Evolutionary conservation across 2,797 vertebrate genomes (phyloP).

Genomic region (Todus mexicanus): DNA sequence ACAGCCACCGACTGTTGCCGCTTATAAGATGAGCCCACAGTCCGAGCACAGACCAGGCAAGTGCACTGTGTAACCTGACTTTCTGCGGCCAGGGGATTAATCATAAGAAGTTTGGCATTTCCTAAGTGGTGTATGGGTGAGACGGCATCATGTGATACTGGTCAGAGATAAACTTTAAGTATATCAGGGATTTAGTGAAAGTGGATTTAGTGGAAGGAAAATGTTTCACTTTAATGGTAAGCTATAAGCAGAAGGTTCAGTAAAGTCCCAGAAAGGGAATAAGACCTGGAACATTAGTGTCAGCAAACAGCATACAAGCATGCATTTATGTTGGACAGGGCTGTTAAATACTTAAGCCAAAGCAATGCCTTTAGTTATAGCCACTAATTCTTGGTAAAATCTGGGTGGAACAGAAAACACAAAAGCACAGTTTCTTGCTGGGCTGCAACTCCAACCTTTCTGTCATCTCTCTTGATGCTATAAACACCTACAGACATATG

Average conservation of each 20-base stretch:
- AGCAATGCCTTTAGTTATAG: background rate
- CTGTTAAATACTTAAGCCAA: background rate
- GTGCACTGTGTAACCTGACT: background rate
- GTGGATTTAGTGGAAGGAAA: slow-evolving; percentile 51
- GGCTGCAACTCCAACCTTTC: background rate
- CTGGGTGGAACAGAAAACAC: background rate
- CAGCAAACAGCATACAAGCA: slow-evolving; percentile 1
- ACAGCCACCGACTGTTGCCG: background rate
- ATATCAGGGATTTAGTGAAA: slow-evolving; percentile 32
- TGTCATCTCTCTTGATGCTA: background rate
- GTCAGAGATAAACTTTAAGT: slow-evolving; percentile 16
- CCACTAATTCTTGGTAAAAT: background rate
- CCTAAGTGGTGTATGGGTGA: background rate
- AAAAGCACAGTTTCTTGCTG: background rate
- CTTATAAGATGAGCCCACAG: background rate
- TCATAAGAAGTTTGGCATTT: slow-evolving; percentile 25
- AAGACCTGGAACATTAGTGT: slow-evolving; percentile 13
- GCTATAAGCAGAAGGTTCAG: background rate
- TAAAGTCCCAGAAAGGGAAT: background rate
- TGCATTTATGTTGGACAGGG: background rate
- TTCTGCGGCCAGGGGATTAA: background rate
- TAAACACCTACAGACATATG: fast-evolving
- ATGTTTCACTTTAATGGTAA: background rate
- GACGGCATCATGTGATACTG: slow-evolving; percentile 13
- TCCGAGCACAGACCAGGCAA: background rate